Conservation (phyloP, 2,113 vertebrate genomes). For the Sapajus apella region DNA sequence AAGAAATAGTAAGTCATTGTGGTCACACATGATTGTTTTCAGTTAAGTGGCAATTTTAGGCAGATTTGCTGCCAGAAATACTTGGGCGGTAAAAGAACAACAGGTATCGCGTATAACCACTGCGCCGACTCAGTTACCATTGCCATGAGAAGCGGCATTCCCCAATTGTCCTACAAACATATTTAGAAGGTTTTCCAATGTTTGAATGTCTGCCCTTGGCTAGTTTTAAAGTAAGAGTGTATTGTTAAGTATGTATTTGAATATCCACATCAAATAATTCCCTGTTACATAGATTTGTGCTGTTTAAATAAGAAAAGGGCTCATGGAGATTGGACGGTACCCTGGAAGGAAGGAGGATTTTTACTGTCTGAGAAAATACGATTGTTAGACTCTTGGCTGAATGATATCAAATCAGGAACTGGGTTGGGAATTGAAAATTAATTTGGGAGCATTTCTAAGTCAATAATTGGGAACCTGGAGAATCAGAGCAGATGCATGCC, state of each 20-base stretch:
- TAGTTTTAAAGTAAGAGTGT: not conserved
- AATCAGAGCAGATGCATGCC: not conserved
- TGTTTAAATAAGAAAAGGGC: not conserved
- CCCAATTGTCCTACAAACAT: not conserved
- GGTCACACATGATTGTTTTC: not conserved
- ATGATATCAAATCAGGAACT: not conserved
- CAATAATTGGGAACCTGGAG: not conserved
- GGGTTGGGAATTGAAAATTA: not conserved
- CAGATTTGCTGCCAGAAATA: not conserved
- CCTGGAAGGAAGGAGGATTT: not conserved
- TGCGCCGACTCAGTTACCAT: not conserved
- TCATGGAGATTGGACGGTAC: accelerated
- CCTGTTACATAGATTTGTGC: not conserved
- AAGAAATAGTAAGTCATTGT: not conserved
- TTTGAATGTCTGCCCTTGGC: not conserved
- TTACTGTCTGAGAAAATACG: not conserved
- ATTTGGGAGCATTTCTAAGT: not conserved
- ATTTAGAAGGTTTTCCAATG: not conserved
- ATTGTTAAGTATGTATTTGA: not conserved
- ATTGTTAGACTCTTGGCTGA: not conserved
- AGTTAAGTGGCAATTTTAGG: not conserved
- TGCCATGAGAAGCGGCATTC: not conserved
- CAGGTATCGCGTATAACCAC: not conserved
- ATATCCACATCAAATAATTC: too few relatives aligned
- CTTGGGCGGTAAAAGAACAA: not conserved